Evolutionary conservation across 2,888 invertebrate species (phyloP).

Genomic region (Coenonympha glycerion): DNA sequence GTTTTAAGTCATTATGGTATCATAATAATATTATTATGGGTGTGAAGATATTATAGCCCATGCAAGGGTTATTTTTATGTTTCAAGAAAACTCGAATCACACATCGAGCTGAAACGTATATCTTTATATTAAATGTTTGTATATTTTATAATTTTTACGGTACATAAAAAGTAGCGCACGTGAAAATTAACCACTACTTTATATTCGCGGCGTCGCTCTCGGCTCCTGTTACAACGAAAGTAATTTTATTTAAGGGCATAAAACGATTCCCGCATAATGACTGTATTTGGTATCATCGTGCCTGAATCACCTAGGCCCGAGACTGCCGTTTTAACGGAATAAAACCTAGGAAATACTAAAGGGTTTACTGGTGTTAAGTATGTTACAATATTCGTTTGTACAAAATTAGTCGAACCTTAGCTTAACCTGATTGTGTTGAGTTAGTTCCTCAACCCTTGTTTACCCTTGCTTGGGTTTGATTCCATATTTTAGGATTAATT

Average conservation of each 20-base stretch:
- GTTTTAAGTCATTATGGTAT: no score
- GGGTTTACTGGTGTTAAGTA: not conserved
- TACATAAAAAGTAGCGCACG: slow-evolving; percentile 31
- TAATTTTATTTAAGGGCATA: slow-evolving; percentile 58
- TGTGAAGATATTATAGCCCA: no score
- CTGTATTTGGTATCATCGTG: slow-evolving; percentile 50
- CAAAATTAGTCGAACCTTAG: not conserved
- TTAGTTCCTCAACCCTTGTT: not conserved
- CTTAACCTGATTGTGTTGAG: not conserved
- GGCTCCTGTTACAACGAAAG: slow-evolving; percentile 32
- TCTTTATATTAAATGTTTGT: not conserved
- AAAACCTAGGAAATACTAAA: slow-evolving; percentile 9
- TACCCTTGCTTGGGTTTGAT: no score
- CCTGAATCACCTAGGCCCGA: slow-evolving; percentile 29
- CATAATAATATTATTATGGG: no score
- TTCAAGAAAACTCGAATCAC: no score
- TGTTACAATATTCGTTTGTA: not conserved
- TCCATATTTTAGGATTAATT: no score
- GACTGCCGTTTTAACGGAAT: slow-evolving; percentile 11
- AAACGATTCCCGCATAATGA: slow-evolving; percentile 53
- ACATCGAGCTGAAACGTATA: no score
- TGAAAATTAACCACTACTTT: slow-evolving; percentile 44
- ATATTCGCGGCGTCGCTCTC: slow-evolving; percentile 40
- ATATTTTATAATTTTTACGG: not conserved
- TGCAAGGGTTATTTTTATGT: no score